These are phyloP conservation scores for Melitaea athalia DNA, from an alignment of 2,888 invertebrate species.

Conservation along the genomic window DNA sequence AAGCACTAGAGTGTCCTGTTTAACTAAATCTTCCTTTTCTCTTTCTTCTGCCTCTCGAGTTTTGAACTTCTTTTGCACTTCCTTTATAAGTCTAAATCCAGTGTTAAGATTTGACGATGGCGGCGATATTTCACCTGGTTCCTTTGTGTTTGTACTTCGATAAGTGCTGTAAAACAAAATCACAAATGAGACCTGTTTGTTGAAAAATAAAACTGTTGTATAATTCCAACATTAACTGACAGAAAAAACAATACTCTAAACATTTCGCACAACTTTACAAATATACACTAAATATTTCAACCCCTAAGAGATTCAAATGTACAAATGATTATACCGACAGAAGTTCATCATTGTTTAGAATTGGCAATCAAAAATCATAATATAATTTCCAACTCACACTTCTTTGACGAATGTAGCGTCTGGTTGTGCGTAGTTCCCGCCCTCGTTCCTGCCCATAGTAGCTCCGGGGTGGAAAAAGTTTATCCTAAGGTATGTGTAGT, in stretches of 20 bases:
- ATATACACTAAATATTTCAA: not conserved
- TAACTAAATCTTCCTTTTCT: conserved; percentile 99
- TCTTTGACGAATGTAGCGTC: conserved; percentile 99
- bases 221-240: no score
- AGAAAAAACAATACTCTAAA: no score
- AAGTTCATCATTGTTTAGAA: no score
- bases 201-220: not conserved
- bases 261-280: not conserved
- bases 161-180: conserved; percentile 86
- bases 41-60: conserved; percentile 99
- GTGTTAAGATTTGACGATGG: conserved; percentile 98
- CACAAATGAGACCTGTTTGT: not conserved
- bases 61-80: conserved; percentile 99
- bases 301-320: not conserved
- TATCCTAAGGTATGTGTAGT: conserved; percentile 98
- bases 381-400: conserved; percentile 84
- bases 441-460: conserved; percentile 96
- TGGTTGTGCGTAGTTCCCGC: conserved; percentile 94
- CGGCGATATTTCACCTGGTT: conserved; percentile 96
- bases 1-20: conserved; percentile 97
- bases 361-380: not conserved
- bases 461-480: conserved; percentile 99
- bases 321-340: no score
- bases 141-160: conserved; percentile 98
- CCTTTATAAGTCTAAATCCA: conserved; percentile 98